Evolutionary conservation across 1,140 invertebrate genomes (phyloP), one percentile per base, ranked within the genome.

Genomic region (Drosophila suzukii): DNA sequence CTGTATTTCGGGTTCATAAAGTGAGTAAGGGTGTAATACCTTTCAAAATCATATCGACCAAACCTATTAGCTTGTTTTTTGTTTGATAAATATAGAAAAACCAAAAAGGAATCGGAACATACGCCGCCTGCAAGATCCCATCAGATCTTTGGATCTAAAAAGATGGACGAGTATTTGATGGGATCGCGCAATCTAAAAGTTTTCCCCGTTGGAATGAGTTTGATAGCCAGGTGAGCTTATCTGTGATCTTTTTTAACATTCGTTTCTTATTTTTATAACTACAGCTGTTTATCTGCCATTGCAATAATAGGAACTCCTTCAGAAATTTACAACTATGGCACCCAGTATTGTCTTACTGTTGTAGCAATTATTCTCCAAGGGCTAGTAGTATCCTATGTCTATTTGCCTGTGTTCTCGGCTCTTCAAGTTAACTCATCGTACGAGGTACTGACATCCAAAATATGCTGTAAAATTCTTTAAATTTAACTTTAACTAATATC

Each of bases 231-330:
- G 96, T 97, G 93, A 93, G 43, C 3, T 39, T 5, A 12, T 39
- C 2, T 24, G 10, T 8, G 7, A 17, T 11, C 4, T 46, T 20
- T 20, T 4, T 34, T 34, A 10, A 3, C 1, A 20, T 12, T 8
- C 17, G 7, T 46, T 20, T 20, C 8, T 5, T 3, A 34, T 2
- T 39, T 62, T 55, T 10, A 8, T 10, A 34, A 34, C 8, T 2
- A 34, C 79, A 97, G 96, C 81, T 97, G 97, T 90, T 96, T 98
- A 90, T 98, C 97, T 0, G 97, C 97, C 46, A 96, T 98, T 44
- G 97, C 97, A 6, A 95, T 98, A 59, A 93, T 98, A 10, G 97
- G 97, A 6, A 97, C 96, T 4, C 97, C 97, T 2, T 95, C 97
- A 0, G 97, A 98, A 93, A 96, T 97, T 66, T 98, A 98, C 90